These are phyloP conservation scores for Artibeus jamaicensis DNA, from an alignment of 2,797 vertebrate species.

Conservation along the genomic window DNA sequence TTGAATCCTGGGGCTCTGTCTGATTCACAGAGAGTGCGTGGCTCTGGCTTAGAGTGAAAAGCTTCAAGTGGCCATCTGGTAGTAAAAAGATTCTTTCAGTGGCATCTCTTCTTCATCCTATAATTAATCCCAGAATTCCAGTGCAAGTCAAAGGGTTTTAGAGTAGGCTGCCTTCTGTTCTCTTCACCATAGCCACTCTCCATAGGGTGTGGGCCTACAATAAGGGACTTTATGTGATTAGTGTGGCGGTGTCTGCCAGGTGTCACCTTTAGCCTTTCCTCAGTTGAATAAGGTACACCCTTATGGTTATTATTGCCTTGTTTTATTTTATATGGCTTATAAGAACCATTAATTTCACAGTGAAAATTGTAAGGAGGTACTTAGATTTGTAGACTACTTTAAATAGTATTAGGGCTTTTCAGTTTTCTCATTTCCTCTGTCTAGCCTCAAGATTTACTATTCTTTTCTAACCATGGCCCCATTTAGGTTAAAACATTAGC, in stretches of 20 bases:
- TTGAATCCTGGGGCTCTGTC: not conserved
- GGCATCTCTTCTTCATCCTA: not conserved
- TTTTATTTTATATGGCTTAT: not conserved
- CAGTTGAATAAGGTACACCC: not conserved
- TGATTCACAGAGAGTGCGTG: not conserved
- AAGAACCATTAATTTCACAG: not conserved
- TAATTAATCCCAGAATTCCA: not conserved
- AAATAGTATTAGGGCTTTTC: not conserved
- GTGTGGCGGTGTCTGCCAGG: not conserved
- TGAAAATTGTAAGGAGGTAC: not conserved
- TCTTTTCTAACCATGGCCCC: not conserved
- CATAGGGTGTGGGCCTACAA: not conserved
- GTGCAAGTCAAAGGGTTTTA: not conserved
- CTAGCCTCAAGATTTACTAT: not conserved
- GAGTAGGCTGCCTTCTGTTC: not conserved
- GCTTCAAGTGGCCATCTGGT: not conserved
- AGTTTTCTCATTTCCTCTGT: not conserved
- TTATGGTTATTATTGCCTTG: not conserved
- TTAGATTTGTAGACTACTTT: not conserved
- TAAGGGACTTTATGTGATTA: not conserved
- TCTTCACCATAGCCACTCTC: not conserved
- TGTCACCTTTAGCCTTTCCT: not conserved
- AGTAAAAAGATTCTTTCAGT: not conserved
- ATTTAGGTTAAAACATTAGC: conserved; percentile 3
- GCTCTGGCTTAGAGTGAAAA: not conserved